Conservation (phyloP, 2,113 vertebrate genomes). For the Chaetodon auriga region DNA sequence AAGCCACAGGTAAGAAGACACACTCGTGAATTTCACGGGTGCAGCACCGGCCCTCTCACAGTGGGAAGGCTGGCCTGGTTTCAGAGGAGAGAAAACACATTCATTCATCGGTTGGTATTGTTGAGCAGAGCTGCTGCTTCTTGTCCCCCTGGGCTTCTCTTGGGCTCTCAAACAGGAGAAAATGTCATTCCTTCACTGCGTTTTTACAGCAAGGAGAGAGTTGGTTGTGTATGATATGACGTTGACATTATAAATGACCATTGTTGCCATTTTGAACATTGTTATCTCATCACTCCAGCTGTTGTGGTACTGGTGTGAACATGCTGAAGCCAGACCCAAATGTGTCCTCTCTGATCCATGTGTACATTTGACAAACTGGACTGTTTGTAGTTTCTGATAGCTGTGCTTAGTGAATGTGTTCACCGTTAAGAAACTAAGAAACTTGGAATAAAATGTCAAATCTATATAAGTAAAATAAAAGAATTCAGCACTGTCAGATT, state of each 20-base stretch:
- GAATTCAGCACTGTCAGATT: constrained; percentile 75
- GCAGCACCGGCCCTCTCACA: constrained; percentile 21
- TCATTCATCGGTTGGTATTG: constrained; percentile 17
- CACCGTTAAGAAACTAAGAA: constrained; percentile 87
- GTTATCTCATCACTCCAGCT: constrained; percentile 34
- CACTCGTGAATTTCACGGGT: not conserved
- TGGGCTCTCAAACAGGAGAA: constrained; percentile 40
- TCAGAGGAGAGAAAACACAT: not conserved
- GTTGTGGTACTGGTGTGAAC: constrained; percentile 51
- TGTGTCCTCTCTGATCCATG: constrained; percentile 60
- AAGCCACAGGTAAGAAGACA: constrained; percentile 14
- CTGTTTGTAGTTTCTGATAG: constrained; percentile 89
- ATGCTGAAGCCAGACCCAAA: constrained; percentile 37
- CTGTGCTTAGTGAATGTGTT: constrained; percentile 91
- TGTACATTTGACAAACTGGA: constrained; percentile 78
- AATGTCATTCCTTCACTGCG: constrained; percentile 36
- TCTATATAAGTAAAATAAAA: constrained; percentile 92
- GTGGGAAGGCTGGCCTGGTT: constrained; percentile 35
- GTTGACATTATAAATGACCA: constrained; percentile 61
- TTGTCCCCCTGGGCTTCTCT: constrained; percentile 42
- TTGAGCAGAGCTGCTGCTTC: constrained; percentile 28
- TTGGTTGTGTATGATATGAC: constrained; percentile 54
- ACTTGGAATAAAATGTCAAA: constrained; percentile 89
- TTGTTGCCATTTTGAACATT: constrained; percentile 59
- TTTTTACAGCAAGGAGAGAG: constrained; percentile 51